phyloP scores from a whole-genome alignment of 1,140 invertebrate genomes.

The Papilio helenus region DNA sequence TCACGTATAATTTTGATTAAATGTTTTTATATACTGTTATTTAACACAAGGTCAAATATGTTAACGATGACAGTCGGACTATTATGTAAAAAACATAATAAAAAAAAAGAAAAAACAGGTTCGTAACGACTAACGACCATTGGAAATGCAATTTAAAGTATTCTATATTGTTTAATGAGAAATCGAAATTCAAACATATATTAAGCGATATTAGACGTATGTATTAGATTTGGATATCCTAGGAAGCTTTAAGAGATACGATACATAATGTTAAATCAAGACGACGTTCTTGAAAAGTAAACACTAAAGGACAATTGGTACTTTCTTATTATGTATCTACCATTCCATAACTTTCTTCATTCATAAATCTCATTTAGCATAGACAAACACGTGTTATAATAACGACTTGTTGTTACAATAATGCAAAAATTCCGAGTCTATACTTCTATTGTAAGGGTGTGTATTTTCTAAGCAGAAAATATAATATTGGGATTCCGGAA shows the following conservation, averaged over 20 bases:
- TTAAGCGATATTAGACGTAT: neutral
- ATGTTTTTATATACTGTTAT: conserved; percentile 5
- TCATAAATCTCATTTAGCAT: no score
- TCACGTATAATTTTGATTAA: neutral
- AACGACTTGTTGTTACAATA: neutral
- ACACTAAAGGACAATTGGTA: no score
- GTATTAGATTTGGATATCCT: neutral
- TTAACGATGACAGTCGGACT: neutral
- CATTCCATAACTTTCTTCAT: no score
- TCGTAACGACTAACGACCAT: neutral
- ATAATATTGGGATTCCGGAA: neutral
- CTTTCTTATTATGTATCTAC: no score
- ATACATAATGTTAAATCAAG: no score
- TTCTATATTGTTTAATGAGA: neutral
- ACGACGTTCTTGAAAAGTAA: no score
- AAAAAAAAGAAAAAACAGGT: neutral
- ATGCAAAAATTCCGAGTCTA: neutral
- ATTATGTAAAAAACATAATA: neutral
- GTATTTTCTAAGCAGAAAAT: neutral
- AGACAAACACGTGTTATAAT: no score
- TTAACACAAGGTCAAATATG: conserved; percentile 9
- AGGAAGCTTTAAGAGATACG: no score
- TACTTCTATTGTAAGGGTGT: neutral
- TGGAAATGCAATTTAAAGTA: neutral
- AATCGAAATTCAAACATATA: neutral